phyloP scores from a whole-genome alignment of 2,113 vertebrate genomes.

The Aphelocoma coerulescens region DNA sequence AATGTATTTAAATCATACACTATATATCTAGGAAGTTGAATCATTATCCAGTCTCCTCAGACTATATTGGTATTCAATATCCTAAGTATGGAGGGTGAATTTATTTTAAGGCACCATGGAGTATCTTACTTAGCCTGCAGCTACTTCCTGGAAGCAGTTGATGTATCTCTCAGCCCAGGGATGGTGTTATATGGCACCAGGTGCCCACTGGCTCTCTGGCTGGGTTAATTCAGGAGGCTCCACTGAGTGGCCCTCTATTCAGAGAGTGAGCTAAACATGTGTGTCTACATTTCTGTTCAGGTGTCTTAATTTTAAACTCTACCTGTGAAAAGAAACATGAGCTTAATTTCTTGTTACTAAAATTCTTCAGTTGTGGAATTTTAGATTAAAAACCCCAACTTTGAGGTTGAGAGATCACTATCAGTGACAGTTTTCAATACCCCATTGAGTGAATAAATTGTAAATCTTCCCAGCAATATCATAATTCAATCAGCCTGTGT shows the following conservation, averaged over 20 bases:
- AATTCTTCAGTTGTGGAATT: not conserved
- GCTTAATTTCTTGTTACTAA: not conserved
- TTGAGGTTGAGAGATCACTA: not conserved
- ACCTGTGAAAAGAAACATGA: not conserved
- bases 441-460: not conserved
- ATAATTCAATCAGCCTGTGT: not conserved
- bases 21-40: not conserved
- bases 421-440: not conserved
- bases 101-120: not conserved
- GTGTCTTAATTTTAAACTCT: not conserved
- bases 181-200: not conserved
- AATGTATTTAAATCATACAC: not conserved
- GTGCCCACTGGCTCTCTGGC: not conserved
- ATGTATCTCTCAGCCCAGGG: not conserved
- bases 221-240: not conserved
- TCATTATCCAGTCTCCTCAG: not conserved
- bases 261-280: not conserved
- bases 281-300: not conserved
- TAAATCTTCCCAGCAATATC: not conserved
- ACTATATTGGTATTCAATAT: not conserved
- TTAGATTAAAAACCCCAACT: rapidly evolving
- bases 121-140: not conserved
- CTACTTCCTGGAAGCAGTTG: not conserved
- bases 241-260: rapidly evolving
- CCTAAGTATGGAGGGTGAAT: not conserved